Conservation (phyloP, 2,888 invertebrate genomes). For the Achlya flavicornis region DNA sequence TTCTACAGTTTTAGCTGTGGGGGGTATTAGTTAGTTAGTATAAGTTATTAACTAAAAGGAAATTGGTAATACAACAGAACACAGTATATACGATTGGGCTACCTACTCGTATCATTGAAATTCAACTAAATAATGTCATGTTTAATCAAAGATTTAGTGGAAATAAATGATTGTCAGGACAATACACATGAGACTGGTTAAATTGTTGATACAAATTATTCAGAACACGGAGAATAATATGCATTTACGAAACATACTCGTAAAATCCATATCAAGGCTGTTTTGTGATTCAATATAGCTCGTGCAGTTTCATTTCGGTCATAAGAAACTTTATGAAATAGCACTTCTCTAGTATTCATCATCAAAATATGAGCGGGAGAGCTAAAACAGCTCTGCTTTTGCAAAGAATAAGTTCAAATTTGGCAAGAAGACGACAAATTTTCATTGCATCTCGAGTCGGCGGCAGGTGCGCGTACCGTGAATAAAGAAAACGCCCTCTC, state of each 20-base stretch:
- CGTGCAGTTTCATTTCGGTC: conserved; percentile 42
- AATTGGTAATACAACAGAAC: too few species aligned
- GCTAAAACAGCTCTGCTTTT: conserved; percentile 52
- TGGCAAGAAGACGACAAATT: conserved; percentile 73
- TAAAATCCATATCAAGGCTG: conserved; percentile 22
- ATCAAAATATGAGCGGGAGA: conserved; percentile 50
- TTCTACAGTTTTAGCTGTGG: too few species aligned
- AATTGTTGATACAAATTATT: not conserved
- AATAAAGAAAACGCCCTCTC: conserved; percentile 61
- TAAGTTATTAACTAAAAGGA: too few species aligned
- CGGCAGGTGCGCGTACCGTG: conserved; percentile 66
- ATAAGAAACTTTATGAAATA: conserved; percentile 45
- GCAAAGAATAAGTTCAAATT: conserved; percentile 69
- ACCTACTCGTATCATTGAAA: too few species aligned
- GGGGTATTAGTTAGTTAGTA: too few species aligned
- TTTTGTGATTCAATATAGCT: conserved; percentile 40
- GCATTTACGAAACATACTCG: conserved; percentile 1
- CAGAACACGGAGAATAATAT: conserved; percentile 9
- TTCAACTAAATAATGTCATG: too few species aligned
- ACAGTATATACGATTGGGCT: too few species aligned
- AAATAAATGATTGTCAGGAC: not conserved
- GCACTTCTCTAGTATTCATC: conserved; percentile 43
- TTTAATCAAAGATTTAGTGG: not conserved
- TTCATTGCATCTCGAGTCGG: conserved; percentile 62
- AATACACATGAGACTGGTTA: not conserved